Conservation (phyloP, 2,888 invertebrate genomes). For the Campoplex capitator region DNA sequence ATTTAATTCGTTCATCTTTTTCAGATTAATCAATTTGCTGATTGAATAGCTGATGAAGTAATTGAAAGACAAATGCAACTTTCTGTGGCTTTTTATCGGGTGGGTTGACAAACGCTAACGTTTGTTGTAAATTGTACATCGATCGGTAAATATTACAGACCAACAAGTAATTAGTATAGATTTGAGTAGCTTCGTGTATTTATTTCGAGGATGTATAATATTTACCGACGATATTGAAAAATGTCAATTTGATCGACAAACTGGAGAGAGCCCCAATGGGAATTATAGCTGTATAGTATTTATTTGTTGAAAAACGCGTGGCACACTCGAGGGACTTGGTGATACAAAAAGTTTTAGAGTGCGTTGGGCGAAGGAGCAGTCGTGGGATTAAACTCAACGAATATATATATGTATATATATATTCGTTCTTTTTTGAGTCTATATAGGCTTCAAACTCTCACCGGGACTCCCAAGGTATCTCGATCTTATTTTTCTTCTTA, state of each 20-base stretch:
- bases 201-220: not conserved
- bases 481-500: constrained; percentile 55
- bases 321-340: constrained; percentile 41
- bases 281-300: constrained; percentile 45
- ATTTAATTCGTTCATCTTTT: not conserved
- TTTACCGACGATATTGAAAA: constrained; percentile 45
- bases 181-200: not conserved
- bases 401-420: not conserved
- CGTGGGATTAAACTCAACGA: constrained; percentile 53
- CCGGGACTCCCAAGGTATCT: constrained; percentile 36
- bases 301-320: constrained; percentile 51
- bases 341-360: constrained; percentile 55
- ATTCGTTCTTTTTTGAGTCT: constrained; percentile 19
- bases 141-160: not conserved
- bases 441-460: constrained; percentile 51
- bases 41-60: not conserved
- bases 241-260: constrained; percentile 47
- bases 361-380: constrained; percentile 26
- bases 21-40: not conserved
- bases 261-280: constrained; percentile 33
- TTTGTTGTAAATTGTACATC: not conserved
- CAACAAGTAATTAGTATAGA: not conserved
- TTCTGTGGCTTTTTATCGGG: not conserved
- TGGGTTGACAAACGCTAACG: not conserved
- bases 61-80: not conserved